Evolutionary conservation across 2,888 invertebrate genomes (phyloP), one percentile per base, ranked within the genome.

Genomic region (Caradrina clavipalpis): DNA sequence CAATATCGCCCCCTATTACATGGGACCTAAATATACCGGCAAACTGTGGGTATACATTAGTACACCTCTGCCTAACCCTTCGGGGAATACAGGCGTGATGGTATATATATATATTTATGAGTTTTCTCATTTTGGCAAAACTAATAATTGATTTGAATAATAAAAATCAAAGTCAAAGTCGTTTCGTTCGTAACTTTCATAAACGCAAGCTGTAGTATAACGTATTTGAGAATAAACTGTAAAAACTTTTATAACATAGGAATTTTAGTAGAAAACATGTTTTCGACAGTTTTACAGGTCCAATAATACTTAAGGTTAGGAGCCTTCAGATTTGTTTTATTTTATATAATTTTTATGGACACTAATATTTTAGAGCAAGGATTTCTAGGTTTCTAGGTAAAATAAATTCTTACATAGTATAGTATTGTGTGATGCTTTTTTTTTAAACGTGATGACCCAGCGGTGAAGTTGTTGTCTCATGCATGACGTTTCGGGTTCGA

Each of bases 191-290:
- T 50, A 56, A 60, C 17, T 15, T 13, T 1, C 1, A 35, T 49
- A 49, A 57, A 47, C 11, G 7, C 11, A 51, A 54, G 49, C 6
- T 6, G 6, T 15, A 53, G 39, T 54, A 26, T 63, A 75, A 62
- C 7, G n/a, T 31, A 51, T 35, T 7, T 21, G n/a, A 13, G 10
- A 26, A 42, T 22, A 11, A 49, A 35, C 22, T 8, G n/a, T 26
- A 13, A 56, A 64, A 64, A 60, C 15, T 69, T 73, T 62, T 76
- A 50, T 53, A 42, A 66, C 11, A 42, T 15, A 21, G 19, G 10
- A 50, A 22, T 64, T 72, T 80, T 53, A 50, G 45, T 19, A 39
- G 55, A 73, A 76, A 79, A 76, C 66, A 79, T 79, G 76, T 79
- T 79, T 79, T 69, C 61, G 65, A 47, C 59, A 51, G 58, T 58